These are phyloP conservation scores for Branchinecta lindahli DNA, from an alignment of 1,140 invertebrate genomes.

Conservation along the genomic window DNA sequence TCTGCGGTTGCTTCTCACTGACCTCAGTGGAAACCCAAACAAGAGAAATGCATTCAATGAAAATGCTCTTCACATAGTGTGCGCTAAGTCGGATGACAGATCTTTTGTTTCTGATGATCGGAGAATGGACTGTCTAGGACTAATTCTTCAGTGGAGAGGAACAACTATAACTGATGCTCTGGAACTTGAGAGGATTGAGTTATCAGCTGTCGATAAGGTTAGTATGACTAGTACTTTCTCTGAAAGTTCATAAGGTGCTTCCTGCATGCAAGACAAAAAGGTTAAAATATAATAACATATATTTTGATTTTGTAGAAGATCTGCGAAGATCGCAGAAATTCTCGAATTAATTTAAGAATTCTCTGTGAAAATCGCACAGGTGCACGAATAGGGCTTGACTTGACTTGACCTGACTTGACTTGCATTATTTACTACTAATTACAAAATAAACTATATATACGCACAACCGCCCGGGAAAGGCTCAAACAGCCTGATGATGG, in stretches of 20 bases:
- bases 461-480: too few relatives aligned
- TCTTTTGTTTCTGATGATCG: slow-evolving; percentile 41
- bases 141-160: slow-evolving; percentile 47
- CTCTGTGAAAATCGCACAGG: too few relatives aligned
- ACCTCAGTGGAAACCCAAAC: slow-evolving; percentile 49
- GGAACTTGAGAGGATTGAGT: slow-evolving; percentile 40
- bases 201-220: slow-evolving; percentile 44
- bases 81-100: slow-evolving; percentile 36
- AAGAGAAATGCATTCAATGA: slow-evolving; percentile 48
- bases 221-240: slow-evolving; percentile 16
- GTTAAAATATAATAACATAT: too few relatives aligned
- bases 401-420: too few relatives aligned
- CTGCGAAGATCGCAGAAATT: too few relatives aligned
- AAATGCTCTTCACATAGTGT: slow-evolving; percentile 46
- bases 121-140: slow-evolving; percentile 41
- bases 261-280: too few relatives aligned
- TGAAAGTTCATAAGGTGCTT: slow-evolving; percentile 7
- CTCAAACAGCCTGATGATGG: too few relatives aligned
- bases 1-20: slow-evolving; percentile 46
- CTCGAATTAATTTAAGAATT: too few relatives aligned
- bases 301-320: too few relatives aligned
- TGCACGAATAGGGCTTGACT: too few relatives aligned
- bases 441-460: too few relatives aligned
- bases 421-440: too few relatives aligned
- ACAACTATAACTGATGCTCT: slow-evolving; percentile 35